These are phyloP conservation scores for Hydra vulgaris DNA, from an alignment of 30 jellyfish, hydroid and myxozoan genomes.

Conservation along the genomic window DNA sequence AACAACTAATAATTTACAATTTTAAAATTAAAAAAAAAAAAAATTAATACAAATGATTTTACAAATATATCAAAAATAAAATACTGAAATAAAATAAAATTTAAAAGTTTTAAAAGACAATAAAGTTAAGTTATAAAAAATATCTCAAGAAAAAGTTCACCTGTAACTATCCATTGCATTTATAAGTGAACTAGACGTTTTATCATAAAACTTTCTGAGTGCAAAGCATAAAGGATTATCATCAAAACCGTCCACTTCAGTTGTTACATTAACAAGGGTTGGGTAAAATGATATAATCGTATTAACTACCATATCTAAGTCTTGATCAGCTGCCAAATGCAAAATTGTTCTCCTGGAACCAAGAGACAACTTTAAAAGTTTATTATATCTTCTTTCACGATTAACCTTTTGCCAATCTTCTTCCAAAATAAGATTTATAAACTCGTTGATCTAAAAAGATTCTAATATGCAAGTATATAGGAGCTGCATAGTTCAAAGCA, in stretches of 20 bases:
- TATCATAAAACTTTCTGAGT: slow-evolving; percentile 33
- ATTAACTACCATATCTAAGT: slow-evolving; percentile 29
- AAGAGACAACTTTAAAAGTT: background rate
- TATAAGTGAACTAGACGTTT: slow-evolving; percentile 46
- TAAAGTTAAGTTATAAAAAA: too few relatives aligned
- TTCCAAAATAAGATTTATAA: slow-evolving; percentile 4
- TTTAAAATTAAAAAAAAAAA: too few relatives aligned
- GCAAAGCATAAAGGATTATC: slow-evolving; percentile 61
- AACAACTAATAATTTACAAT: too few relatives aligned
- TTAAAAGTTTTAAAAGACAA: too few relatives aligned
- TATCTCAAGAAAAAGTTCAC: slow-evolving; percentile 12
- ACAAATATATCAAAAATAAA: too few relatives aligned
- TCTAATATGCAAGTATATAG: too few relatives aligned
- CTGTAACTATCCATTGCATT: slow-evolving; percentile 52
- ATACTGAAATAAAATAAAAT: too few relatives aligned
- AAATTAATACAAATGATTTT: too few relatives aligned
- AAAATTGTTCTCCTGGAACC: slow-evolving; percentile 38
- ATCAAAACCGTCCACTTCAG: slow-evolving; percentile 18
- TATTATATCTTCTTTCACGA: background rate
- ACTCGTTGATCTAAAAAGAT: slow-evolving; percentile 11
- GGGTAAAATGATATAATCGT: slow-evolving; percentile 33
- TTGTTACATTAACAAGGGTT: slow-evolving; percentile 32
- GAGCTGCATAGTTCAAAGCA: too few relatives aligned
- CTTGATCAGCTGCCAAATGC: slow-evolving; percentile 71
- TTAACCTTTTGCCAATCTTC: background rate